Evolutionary conservation across 2,113 vertebrate genomes (phyloP).

Genomic region (Bos indicus): DNA sequence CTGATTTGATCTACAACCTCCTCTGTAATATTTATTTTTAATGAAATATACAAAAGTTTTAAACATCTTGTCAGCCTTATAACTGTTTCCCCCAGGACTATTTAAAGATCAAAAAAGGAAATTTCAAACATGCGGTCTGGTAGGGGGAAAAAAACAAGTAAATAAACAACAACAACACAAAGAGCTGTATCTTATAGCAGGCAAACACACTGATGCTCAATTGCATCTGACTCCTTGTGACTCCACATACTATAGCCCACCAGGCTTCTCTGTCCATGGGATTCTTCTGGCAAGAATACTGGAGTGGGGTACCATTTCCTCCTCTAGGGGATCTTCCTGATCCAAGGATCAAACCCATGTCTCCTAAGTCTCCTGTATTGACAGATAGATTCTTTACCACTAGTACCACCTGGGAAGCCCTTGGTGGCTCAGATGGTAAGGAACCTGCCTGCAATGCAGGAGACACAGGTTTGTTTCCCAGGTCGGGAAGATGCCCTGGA

Average conservation of each 20-base stretch:
- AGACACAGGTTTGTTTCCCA: not conserved
- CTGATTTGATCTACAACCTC: not conserved
- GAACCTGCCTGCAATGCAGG: not conserved
- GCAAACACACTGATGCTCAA: not conserved
- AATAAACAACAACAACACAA: not conserved
- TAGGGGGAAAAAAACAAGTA: not conserved
- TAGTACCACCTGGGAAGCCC: not conserved
- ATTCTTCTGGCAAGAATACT: not conserved
- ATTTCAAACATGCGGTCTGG: slow-evolving; percentile 38
- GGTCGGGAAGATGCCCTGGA: not conserved
- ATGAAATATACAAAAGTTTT: slow-evolving; percentile 47
- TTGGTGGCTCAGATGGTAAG: not conserved
- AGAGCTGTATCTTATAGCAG: not conserved
- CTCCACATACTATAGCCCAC: not conserved
- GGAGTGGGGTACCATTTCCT: not conserved
- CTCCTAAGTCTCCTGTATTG: not conserved
- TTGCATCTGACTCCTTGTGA: not conserved
- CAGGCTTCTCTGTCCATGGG: not conserved
- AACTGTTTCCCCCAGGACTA: slow-evolving; percentile 42
- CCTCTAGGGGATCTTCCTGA: not conserved
- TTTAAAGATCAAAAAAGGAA: slow-evolving; percentile 56
- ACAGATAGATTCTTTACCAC: not conserved
- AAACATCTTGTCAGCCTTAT: slow-evolving; percentile 42
- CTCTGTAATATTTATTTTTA: slow-evolving; percentile 38
- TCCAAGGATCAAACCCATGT: not conserved